A percentile compares a stretch with the other conserved stretches of the same genome.
Evolutionary conservation across 53 echinoderm and acorn worm species (phyloP).

Genomic region (Mesocentrotus franciscanus): DNA sequence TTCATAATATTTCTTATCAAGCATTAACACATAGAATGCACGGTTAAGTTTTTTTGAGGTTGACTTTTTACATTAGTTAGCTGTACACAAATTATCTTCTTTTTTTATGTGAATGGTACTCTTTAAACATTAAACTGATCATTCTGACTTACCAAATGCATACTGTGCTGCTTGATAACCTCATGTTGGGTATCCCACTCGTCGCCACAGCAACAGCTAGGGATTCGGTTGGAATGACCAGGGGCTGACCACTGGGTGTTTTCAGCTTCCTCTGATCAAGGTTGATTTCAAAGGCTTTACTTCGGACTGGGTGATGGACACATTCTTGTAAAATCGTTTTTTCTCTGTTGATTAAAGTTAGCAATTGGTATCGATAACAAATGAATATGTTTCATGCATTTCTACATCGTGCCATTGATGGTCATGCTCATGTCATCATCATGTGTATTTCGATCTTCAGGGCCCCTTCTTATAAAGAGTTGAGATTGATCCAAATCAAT

Average conservation of each 20-base stretch:
- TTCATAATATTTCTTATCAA: too few species aligned
- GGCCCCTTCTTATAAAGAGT: too few species aligned
- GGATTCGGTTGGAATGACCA: slow-evolving; percentile 87
- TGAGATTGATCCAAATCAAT: too few species aligned
- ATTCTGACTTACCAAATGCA: slow-evolving; percentile 84
- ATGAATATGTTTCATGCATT: too few species aligned
- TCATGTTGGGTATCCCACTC: slow-evolving; percentile 94
- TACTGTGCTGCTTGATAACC: slow-evolving; percentile 86
- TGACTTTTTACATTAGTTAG: too few species aligned
- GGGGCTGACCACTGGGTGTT: slow-evolving; percentile 82
- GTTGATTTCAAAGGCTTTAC: slow-evolving; percentile 86
- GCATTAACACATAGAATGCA: too few species aligned
- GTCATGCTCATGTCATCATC: too few species aligned
- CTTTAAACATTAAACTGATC: not conserved
- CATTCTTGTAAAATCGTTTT: slow-evolving; percentile 96
- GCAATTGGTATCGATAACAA: not conserved
- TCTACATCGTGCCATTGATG: too few species aligned
- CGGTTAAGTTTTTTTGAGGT: too few species aligned
- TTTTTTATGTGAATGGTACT: too few species aligned
- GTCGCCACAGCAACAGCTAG: slow-evolving; percentile 92
- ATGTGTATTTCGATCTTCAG: too few species aligned
- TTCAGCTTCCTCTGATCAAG: slow-evolving; percentile 89
- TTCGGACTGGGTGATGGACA: slow-evolving; percentile 89
- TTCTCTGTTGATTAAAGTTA: slow-evolving; percentile 68
- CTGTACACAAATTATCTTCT: too few species aligned